Percentiles rank a stretch among this genome's conserved stretches.
These are phyloP conservation scores for Heterotis niloticus DNA, from an alignment of 2,113 vertebrate species.

Conservation along the genomic window DNA sequence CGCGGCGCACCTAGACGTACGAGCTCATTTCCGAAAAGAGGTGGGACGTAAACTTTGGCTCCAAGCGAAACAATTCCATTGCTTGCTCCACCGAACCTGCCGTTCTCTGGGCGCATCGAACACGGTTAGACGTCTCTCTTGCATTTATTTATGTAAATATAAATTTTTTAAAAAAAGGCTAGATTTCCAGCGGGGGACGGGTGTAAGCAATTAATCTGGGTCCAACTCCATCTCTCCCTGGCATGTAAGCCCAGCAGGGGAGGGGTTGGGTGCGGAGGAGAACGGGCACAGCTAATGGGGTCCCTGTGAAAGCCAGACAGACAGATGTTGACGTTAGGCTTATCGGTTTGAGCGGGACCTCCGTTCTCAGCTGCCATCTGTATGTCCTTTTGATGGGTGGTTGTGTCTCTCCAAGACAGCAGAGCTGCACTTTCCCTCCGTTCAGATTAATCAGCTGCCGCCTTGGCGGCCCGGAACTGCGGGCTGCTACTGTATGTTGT, in stretches of 20 bases:
- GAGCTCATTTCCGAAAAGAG: neutral
- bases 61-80: neutral
- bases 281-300: constrained; percentile 45
- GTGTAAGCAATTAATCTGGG: constrained; percentile 9
- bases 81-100: neutral
- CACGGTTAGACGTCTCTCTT: neutral
- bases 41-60: neutral
- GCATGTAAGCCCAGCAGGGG: constrained; percentile 29
- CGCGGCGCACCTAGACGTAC: neutral
- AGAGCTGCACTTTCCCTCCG: neutral
- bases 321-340: constrained; percentile 49
- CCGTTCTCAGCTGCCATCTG: constrained; percentile 49
- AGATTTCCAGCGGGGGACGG: neutral
- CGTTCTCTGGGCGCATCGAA: neutral
- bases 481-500: neutral
- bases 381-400: constrained; percentile 36
- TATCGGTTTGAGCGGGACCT: constrained; percentile 34
- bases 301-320: constrained; percentile 43
- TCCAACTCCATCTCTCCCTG: constrained; percentile 21
- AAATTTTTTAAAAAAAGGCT: neutral
- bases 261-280: constrained; percentile 17
- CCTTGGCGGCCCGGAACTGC: neutral
- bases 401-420: constrained; percentile 24
- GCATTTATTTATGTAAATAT: too few relatives aligned
- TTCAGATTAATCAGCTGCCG: constrained; percentile 13